phyloP scores from a whole-genome alignment of 2,113 vertebrate species.

The Zosterops japonicus region DNA sequence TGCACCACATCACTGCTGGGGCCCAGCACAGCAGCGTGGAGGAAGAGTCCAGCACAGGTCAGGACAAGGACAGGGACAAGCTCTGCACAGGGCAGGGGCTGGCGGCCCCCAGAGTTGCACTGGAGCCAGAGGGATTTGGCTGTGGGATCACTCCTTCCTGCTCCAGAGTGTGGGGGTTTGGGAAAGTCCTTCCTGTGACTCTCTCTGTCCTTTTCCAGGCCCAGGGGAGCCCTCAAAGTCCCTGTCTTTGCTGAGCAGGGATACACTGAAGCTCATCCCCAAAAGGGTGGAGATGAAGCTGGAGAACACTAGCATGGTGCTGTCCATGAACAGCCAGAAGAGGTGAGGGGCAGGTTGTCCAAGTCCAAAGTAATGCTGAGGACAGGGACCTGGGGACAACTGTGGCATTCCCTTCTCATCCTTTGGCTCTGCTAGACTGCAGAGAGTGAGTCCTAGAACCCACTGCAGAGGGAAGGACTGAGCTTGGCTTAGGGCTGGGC shows the following conservation, averaged over 20 bases:
- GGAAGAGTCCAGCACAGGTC: constrained; percentile 15
- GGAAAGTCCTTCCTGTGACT: background rate
- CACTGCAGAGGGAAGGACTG: background rate
- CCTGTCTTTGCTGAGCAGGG: constrained; percentile 71
- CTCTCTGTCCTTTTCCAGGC: background rate
- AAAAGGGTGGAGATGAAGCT: constrained; percentile 85
- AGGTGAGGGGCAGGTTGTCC: constrained; percentile 67
- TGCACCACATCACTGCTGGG: constrained; percentile 29
- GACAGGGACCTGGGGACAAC: background rate
- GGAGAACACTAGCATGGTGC: constrained; percentile 88
- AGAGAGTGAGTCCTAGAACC: background rate
- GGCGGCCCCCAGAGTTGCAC: rapidly evolving
- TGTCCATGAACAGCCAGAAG: constrained; percentile 97
- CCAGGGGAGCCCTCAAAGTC: background rate
- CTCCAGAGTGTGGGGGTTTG: background rate
- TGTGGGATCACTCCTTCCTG: rapidly evolving
- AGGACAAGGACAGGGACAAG: background rate
- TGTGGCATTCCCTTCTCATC: rapidly evolving
- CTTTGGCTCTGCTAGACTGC: background rate
- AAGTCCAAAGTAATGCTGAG: rapidly evolving
- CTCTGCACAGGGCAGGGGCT: background rate
- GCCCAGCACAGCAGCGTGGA: background rate
- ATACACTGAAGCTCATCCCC: constrained; percentile 80
- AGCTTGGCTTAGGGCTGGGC: background rate
- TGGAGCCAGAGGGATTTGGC: background rate